These are phyloP conservation scores for Dreissena rostriformis DNA, from an alignment of 1,140 invertebrate species.

Conservation along the genomic window DNA sequence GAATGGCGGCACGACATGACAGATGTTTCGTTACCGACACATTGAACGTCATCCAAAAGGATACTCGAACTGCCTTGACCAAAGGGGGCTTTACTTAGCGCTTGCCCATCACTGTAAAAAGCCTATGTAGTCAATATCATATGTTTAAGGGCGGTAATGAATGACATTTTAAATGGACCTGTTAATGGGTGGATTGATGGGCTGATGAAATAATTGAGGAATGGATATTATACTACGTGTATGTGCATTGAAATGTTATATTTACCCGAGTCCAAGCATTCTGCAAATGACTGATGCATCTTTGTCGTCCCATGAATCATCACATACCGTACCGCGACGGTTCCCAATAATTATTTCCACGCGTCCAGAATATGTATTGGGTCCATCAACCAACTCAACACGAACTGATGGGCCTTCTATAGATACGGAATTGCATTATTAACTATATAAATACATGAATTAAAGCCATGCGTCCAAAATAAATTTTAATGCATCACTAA, in stretches of 20 bases:
- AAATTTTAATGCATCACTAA: too few species aligned
- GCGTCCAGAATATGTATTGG: slow-evolving; percentile 81
- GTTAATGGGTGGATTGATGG: background rate
- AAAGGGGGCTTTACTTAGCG: background rate
- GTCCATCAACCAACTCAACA: slow-evolving; percentile 19
- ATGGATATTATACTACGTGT: background rate
- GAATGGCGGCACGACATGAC: background rate
- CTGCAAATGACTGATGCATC: slow-evolving; percentile 88
- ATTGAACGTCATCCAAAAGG: background rate
- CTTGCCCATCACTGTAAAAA: slow-evolving; percentile 10
- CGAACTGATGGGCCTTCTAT: too few species aligned
- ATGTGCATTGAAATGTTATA: background rate
- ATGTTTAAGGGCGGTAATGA: background rate
- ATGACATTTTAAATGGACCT: background rate
- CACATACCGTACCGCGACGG: slow-evolving; percentile 88
- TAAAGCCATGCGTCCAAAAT: too few species aligned
- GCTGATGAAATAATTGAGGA: background rate
- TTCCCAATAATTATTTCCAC: slow-evolving; percentile 87
- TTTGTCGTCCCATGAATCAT: slow-evolving; percentile 87
- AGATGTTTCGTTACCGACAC: slow-evolving; percentile 2
- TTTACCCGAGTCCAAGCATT: slow-evolving; percentile 84
- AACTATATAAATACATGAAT: too few species aligned
- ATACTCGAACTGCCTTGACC: slow-evolving; percentile 10
- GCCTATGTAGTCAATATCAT: background rate
- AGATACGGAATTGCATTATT: too few species aligned